phyloP scores from a whole-genome alignment of 2,888 invertebrate species.

The Pristionchus entomophagus region DNA sequence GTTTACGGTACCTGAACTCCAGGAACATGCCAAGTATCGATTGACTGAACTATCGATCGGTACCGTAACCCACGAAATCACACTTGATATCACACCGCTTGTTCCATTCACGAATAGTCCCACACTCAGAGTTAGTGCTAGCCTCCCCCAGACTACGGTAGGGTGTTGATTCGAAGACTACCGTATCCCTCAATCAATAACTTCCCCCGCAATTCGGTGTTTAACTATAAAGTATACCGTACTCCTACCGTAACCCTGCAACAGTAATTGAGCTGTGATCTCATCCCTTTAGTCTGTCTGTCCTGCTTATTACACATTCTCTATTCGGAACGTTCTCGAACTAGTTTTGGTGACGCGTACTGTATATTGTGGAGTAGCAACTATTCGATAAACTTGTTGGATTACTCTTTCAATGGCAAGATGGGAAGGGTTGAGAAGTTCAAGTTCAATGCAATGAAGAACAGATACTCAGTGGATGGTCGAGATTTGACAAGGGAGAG shows the following conservation, averaged over 20 bases:
- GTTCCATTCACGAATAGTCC: neutral
- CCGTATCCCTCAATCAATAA: neutral
- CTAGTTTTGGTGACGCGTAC: neutral
- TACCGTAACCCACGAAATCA: constrained; percentile 8
- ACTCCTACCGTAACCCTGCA: constrained; percentile 13
- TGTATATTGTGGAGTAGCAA: neutral
- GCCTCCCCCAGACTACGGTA: neutral
- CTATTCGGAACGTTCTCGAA: neutral
- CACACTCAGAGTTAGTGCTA: neutral
- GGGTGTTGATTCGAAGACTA: neutral
- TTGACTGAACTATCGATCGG: neutral
- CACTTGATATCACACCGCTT: neutral
- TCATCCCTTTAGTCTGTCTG: constrained; percentile 2
- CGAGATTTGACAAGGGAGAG: too few relatives aligned
- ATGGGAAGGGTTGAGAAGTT: neutral
- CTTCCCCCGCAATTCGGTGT: neutral
- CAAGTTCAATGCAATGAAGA: neutral
- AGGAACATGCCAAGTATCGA: constrained; percentile 15
- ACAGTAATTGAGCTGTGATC: constrained; percentile 19
- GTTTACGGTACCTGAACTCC: constrained; percentile 18
- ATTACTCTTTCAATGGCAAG: neutral
- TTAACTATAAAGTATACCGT: neutral
- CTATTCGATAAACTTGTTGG: neutral
- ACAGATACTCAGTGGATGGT: too few relatives aligned
- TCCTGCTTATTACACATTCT: too few relatives aligned